phyloP scores from a whole-genome alignment of 92 coral and sea anemone genomes.

The Pocillopora meandrina region DNA sequence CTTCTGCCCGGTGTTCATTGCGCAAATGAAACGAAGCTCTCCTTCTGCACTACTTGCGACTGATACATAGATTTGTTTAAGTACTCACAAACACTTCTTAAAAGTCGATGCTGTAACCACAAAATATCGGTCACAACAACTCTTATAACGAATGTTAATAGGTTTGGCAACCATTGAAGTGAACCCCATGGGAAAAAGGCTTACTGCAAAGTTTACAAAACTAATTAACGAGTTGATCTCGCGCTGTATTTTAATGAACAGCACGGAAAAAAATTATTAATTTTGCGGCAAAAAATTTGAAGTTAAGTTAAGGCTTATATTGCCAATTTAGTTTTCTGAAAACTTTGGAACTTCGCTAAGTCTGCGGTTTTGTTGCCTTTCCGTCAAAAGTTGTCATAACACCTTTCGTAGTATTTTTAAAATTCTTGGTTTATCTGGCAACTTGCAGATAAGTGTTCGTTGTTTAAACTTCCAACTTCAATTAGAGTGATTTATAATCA shows the following conservation, averaged over 20 bases:
- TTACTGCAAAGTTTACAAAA: conserved; percentile 27
- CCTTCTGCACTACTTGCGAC: neutral
- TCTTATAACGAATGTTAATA: conserved; percentile 24
- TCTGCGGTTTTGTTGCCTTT: neutral
- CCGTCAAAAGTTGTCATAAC: neutral
- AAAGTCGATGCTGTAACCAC: neutral
- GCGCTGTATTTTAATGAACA: conserved; percentile 11
- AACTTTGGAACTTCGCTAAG: neutral
- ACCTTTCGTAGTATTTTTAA: neutral
- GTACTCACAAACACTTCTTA: conserved; percentile 1
- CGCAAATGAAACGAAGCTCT: neutral
- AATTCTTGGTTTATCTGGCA: neutral
- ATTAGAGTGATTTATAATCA: conserved; percentile 27
- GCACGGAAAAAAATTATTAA: neutral
- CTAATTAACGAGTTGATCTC: conserved; percentile 8
- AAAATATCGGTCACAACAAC: neutral
- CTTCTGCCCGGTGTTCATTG: conserved; percentile 33
- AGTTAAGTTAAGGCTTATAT: neutral
- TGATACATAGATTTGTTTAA: neutral
- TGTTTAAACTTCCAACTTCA: conserved; percentile 32
- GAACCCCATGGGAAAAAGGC: conserved; percentile 30
- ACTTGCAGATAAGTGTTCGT: neutral
- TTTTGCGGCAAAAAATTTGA: neutral
- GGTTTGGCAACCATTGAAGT: conserved; percentile 21
- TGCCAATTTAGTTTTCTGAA: neutral